phyloP scores from a whole-genome alignment of 2,113 vertebrate species.

The Sterrhoptilus dennistouni region DNA sequence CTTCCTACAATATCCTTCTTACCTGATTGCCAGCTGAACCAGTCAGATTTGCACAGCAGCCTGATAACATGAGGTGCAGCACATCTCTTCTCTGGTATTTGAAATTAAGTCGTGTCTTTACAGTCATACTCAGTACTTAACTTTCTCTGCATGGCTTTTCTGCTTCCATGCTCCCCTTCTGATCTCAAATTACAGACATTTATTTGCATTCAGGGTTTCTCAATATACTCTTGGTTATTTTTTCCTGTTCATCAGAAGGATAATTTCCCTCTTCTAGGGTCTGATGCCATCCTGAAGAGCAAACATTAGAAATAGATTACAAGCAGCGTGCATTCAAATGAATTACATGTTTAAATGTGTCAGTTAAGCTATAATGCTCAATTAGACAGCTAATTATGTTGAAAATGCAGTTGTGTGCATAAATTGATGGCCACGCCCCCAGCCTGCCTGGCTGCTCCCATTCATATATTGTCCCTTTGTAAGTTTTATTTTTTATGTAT shows the following conservation, averaged over 20 bases:
- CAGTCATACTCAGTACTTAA: background rate
- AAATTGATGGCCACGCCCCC: slow-evolving; percentile 16
- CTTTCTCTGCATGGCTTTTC: background rate
- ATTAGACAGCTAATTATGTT: slow-evolving; percentile 70
- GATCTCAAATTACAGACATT: background rate
- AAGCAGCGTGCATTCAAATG: slow-evolving; percentile 23
- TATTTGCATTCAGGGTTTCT: background rate
- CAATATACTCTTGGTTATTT: background rate
- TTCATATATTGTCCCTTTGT: background rate
- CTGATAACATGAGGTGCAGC: background rate
- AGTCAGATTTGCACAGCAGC: background rate
- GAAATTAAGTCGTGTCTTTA: background rate
- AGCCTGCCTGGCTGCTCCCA: background rate
- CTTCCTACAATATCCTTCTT: background rate
- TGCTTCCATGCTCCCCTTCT: background rate
- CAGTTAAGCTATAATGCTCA: slow-evolving; percentile 53
- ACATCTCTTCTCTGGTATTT: background rate
- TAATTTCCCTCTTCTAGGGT: background rate
- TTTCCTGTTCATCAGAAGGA: background rate
- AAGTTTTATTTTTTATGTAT: background rate
- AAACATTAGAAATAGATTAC: slow-evolving; percentile 16
- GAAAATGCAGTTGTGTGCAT: slow-evolving; percentile 59
- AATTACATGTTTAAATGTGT: slow-evolving; percentile 59
- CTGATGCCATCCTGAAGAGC: background rate
- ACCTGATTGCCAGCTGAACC: background rate